These are phyloP conservation scores for Sciurus carolinensis DNA, from an alignment of 2,797 vertebrate genomes.

Conservation along the genomic window DNA sequence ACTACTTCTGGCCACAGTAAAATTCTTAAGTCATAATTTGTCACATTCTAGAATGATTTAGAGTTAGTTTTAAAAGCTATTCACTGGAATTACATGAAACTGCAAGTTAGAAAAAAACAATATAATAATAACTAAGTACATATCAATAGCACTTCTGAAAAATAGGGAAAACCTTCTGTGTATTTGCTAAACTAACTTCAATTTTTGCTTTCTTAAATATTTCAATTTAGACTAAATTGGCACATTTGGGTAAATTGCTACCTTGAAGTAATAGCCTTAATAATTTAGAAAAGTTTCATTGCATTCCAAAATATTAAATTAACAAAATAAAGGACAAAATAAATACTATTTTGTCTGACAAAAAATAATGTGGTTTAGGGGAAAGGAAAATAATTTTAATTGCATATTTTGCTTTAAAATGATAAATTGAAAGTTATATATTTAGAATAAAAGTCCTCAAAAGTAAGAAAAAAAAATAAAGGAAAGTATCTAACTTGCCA, in stretches of 20 bases:
- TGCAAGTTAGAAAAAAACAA: not conserved
- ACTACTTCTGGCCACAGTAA: too few species aligned
- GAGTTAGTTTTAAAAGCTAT: not conserved
- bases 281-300: conserved; percentile 3
- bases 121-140: not conserved
- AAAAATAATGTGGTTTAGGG: not conserved
- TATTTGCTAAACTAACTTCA: not conserved
- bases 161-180: not conserved
- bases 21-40: not conserved
- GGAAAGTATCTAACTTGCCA: conserved; percentile 1
- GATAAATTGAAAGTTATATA: not conserved
- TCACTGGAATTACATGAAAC: not conserved
- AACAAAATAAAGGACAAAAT: not conserved
- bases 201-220: not conserved
- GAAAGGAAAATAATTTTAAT: not conserved
- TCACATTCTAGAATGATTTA: not conserved
- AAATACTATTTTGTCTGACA: not conserved
- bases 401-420: not conserved
- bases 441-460: conserved; percentile 26
- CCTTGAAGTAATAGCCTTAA: not conserved
- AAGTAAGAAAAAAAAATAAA: not conserved
- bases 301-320: not conserved
- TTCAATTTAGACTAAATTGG: not conserved
- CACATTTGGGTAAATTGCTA: not conserved
- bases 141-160: conserved; percentile 15